Conservation (phyloP, 30 jellyfish, hydroid and myxozoan species). For the Chironex yamaguchii region DNA sequence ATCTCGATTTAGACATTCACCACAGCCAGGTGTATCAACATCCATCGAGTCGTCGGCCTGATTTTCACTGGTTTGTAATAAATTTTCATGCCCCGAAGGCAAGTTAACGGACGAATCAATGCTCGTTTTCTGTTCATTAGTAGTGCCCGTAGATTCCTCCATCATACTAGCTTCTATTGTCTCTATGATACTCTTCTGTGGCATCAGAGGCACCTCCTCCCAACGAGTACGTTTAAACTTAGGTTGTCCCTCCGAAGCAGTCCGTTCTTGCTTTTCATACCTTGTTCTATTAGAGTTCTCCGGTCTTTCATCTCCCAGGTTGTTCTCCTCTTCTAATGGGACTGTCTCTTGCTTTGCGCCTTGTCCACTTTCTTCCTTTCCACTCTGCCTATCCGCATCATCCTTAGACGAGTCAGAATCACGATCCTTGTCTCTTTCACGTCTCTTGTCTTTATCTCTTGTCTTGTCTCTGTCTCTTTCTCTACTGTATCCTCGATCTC, state of each 20-base stretch:
- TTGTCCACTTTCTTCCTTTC: neutral
- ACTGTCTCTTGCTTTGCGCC: neutral
- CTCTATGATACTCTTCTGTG: neutral
- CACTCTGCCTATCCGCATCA: neutral
- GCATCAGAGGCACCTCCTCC: neutral
- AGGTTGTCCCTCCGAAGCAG: neutral
- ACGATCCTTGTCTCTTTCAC: constrained; percentile 19
- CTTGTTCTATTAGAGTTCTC: constrained; percentile 18
- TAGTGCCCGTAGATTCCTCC: no score
- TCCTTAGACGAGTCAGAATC: neutral
- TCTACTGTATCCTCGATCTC: constrained; percentile 38
- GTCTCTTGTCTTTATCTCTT: neutral
- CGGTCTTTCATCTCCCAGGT: neutral
- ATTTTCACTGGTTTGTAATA: no score
- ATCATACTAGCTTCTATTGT: neutral
- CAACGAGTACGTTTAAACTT: neutral
- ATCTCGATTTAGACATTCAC: no score
- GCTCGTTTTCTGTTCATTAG: no score
- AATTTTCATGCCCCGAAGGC: no score
- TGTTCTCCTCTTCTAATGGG: constrained; percentile 1
- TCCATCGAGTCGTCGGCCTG: no score
- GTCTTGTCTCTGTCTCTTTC: constrained; percentile 34
- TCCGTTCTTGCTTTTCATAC: neutral
- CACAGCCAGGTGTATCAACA: no score
- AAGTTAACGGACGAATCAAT: no score